Base-by-base conservation (phyloP, 2,113 vertebrate species). In the Zeus faber region DNA sequence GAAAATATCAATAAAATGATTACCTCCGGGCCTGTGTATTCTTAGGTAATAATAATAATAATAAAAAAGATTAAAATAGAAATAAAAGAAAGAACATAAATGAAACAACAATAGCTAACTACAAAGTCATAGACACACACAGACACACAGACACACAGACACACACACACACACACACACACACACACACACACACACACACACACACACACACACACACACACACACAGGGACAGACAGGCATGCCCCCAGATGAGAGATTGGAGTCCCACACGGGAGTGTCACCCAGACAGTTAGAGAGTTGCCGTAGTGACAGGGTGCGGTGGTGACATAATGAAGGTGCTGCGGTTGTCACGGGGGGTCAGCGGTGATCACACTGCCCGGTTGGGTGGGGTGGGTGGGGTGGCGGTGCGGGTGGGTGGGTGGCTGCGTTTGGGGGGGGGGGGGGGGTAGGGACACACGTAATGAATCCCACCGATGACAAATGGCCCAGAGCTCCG, bases 261-360 rank as follows among this genome's bases (percentile, higher is more conserved):
- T 90, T 89, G 83, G 83, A 78, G 67, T 83, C 81, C 79, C 76
- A 84, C 86, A 73, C 73, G 68, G 67, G 76, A 75, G 80, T 89
- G 89, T 88, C 89, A 89, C 77, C 76, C 80, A 88, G 85, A 89
- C 84, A 74, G 82, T 89, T 89, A 85, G 79, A 80, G 82, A 82
- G 80, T 79, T 71, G 70, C 71, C 46, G 69, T 67, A 65, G 70
- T 88, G 85, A 88, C 95, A 96, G 92, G 91, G 92, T 86, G 90
- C 91, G 83, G 87, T 87, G 82, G 91, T 93, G 93, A 98, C 95
- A 98, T 99, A 98, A 99, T 99, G 97, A 95, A 98, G 94, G 94
- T 93, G 93, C 92, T 91, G 93, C 91, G 91, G 91, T 91, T 97
- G 96, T 97, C 94, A 96, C 88, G 76, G 89, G 90, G 93, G 95